Base-by-base conservation (phyloP, 2,888 invertebrate species). In the Leptopterna dolabrata region DNA sequence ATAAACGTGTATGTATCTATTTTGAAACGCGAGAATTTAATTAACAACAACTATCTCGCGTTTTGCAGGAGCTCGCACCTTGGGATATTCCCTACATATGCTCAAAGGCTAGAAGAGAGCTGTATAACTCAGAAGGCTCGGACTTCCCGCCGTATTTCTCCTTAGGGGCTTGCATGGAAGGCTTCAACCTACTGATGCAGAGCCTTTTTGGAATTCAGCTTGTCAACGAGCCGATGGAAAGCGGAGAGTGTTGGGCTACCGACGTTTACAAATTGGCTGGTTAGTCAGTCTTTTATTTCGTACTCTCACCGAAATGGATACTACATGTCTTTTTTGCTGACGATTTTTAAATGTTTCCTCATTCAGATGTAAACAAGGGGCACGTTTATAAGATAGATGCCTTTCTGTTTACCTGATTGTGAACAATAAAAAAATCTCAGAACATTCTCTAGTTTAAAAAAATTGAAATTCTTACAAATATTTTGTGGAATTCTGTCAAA, bases 101-200 rank as follows among this genome's bases (percentile, higher is more conserved):
- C 0, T 94, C 95, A 1, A 95, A 95, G 91, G 95, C 96, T 0
- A 96, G 96, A 91, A 94, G 94, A 0, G 94, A 95, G 88, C 93
- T 95, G 91, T 92, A 97, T 0, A 94, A 95, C 88, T 94, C 95
- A 0, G 94, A 94, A 14, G 94, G 94, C 85, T 93, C 94, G 4
- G 96, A 97, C 90, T 96, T 95, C 90, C 94, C 95, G 70, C 96
- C 96, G 1, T 98, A 96, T 92, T 98, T 97, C 92, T 98, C 97
- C 14, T 93, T 99, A 0, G 99, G 99, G 0, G 95, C 96, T 9
- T 98, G 99, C 91, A 99, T 99, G 98, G 98, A 98, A 91, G 99
- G 99, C 0, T 93, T 99, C n/a, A 97, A 97, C 91, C 94, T 95
- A 91, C 92, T 99, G n/a, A 96, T 98, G 90, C 94, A 95, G 89